These are phyloP conservation scores for Lycocorax pyrrhopterus DNA, from an alignment of 2,113 vertebrate species.

Conservation along the genomic window DNA sequence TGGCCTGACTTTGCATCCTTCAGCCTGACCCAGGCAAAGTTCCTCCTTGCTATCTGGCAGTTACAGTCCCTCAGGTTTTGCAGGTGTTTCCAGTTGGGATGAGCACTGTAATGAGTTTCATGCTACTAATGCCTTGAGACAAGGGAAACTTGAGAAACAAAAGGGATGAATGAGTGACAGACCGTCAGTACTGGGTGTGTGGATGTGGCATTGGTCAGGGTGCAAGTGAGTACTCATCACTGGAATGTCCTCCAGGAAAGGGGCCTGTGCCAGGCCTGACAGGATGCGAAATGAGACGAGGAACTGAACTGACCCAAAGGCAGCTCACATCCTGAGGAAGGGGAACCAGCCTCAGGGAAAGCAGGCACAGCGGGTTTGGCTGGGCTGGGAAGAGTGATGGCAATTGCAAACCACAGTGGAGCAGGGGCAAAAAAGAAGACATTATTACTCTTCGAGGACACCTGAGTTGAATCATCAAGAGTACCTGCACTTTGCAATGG, in stretches of 20 bases:
- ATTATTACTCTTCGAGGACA: neutral
- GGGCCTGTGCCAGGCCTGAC: neutral
- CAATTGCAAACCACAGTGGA: neutral
- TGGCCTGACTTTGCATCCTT: neutral
- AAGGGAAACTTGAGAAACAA: neutral
- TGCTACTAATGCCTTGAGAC: neutral
- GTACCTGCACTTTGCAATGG: neutral
- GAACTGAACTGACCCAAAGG: neutral
- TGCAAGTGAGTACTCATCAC: neutral
- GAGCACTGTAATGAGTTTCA: neutral
- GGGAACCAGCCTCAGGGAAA: neutral
- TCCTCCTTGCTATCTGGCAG: neutral
- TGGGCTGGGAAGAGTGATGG: neutral
- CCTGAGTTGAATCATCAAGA: neutral
- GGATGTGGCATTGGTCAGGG: rapidly evolving
- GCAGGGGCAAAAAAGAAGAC: neutral
- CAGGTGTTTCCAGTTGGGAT: neutral
- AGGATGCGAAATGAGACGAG: neutral
- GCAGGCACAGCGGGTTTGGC: neutral
- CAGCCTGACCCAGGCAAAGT: neutral
- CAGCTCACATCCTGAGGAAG: neutral
- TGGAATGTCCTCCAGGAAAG: neutral
- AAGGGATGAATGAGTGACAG: neutral
- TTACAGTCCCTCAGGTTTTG: neutral
- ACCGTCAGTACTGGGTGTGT: rapidly evolving